These are phyloP conservation scores for Nysson spinosus DNA, from an alignment of 2,888 invertebrate genomes.

Conservation along the genomic window DNA sequence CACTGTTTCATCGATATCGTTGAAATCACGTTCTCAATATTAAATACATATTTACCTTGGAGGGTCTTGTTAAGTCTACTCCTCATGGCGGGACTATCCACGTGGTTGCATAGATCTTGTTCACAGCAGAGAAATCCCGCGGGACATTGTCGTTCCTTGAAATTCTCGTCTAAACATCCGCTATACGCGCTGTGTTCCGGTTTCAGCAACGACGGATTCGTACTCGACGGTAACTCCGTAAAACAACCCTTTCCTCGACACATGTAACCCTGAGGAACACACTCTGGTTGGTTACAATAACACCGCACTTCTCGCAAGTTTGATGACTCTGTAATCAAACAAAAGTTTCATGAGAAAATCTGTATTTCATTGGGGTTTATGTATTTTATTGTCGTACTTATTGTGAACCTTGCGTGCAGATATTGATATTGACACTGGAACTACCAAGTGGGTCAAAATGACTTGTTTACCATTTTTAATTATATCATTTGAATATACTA, in stretches of 20 bases:
- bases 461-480: too few species aligned
- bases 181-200: constrained; percentile 82
- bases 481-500: too few species aligned
- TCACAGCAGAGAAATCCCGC: constrained; percentile 86
- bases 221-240: constrained; percentile 80
- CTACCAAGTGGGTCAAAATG: too few species aligned
- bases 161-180: constrained; percentile 83
- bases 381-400: too few species aligned
- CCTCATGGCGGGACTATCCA: constrained; percentile 83
- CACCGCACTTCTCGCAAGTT: constrained; percentile 84
- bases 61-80: constrained; percentile 81
- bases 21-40: too few species aligned
- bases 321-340: constrained; percentile 68
- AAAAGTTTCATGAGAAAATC: too few species aligned
- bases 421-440: too few species aligned
- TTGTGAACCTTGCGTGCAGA: too few species aligned
- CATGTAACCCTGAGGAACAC: constrained; percentile 89
- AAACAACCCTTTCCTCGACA: constrained; percentile 88
- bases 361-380: too few species aligned
- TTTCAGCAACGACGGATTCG: constrained; percentile 70
- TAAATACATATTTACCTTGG: too few species aligned
- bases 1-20: too few species aligned
- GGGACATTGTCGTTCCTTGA: constrained; percentile 72
- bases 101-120: constrained; percentile 90
- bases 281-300: constrained; percentile 90